Evolutionary conservation across 2,113 vertebrate species (phyloP).

Genomic region (Bos javanicus): DNA sequence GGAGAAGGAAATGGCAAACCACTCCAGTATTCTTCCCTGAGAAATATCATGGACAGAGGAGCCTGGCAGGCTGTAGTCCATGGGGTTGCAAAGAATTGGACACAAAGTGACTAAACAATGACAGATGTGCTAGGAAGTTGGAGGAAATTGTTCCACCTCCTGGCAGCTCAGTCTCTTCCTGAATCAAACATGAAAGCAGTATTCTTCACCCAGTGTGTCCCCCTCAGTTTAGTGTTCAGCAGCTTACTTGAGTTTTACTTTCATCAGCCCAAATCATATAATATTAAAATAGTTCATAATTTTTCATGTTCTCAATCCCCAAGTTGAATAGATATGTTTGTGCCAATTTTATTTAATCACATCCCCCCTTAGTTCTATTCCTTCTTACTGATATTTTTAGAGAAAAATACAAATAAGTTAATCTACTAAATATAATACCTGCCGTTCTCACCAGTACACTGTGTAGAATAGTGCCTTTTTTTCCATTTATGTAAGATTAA

Average conservation of each 20-base stretch:
- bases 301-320: neutral
- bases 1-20: neutral
- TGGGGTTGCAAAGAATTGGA: neutral
- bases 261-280: neutral
- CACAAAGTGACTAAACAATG: neutral
- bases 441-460: neutral
- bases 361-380: neutral
- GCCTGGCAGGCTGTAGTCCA: neutral
- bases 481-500: neutral
- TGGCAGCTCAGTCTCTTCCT: neutral
- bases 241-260: neutral
- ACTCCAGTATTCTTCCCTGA: neutral
- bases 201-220: neutral
- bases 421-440: neutral
- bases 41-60: neutral
- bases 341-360: neutral
- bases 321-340: neutral
- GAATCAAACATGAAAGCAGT: neutral
- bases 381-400: neutral
- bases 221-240: neutral
- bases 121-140: neutral
- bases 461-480: neutral
- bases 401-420: conserved; percentile 3
- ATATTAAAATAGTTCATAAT: neutral
- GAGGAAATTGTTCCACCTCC: neutral